Evolutionary conservation across 2,797 vertebrate species (phyloP), one percentile per base, ranked within the genome.

Genomic region (Notolabrus celidotus): DNA sequence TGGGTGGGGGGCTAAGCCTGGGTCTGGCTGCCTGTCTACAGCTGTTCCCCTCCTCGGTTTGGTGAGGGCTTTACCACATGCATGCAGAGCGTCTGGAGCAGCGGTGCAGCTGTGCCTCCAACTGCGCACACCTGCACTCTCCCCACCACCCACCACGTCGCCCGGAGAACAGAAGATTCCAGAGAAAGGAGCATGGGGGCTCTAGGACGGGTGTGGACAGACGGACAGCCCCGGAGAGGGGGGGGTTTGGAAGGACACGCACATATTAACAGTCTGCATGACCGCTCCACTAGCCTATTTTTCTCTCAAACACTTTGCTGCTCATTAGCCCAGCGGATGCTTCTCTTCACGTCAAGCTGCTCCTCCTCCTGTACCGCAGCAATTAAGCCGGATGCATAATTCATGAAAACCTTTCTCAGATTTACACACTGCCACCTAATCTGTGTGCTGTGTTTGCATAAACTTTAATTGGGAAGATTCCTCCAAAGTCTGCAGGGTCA

Each of bases 351-450:
- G 47, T 86, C 77, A 78, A 72, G 79, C 81, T 80, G 80, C 77
- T 78, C 66, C 77, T 86, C 83, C 80, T 90, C 25, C 52, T 82
- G 74, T 69, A 84, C 67, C 80, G 66, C 79, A 71, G 91, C 89
- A 92, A 93, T 93, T 91, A 93, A 91, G 79, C 65, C 17, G 53
- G 62, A 90, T 93, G 79, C 85, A 93, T 94, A 92, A 94, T 94
- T 94, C 89, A 94, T 92, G 80, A 84, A 86, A 85, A 79, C 75
- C 67, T 60, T 73, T 74, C 75, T 82, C 51, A 49, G 80, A 88
- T 88, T 90, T 77, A 86, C 87, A 86, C 87, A 82, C 43, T 53
- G 66, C 77, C 60, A 77, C 74, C 69, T 87, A 75, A 92, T 89
- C 86, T 78, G 75, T 72, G 71, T 52, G 71, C 82, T 74, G 82